Base-by-base conservation (phyloP, 2,797 vertebrate species). In the Meda fulgida region DNA sequence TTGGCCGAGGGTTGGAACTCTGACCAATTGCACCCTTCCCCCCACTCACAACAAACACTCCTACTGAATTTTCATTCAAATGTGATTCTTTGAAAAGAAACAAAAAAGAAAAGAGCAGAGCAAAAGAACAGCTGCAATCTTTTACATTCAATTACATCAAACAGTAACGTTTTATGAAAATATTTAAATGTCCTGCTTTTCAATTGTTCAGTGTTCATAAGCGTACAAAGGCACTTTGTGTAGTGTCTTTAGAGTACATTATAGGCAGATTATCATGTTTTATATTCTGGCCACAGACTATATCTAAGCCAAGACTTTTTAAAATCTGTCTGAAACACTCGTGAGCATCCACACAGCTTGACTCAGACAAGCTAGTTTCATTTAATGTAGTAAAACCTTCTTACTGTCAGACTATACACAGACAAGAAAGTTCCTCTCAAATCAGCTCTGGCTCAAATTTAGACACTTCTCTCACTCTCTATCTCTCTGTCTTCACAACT, bases 51-150 rank as follows among this genome's bases (percentile, higher is more conserved):
- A 94, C 94, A 93, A 94, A 94, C 93, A 94, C 89, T 72, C 91
- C 90, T 90, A 92, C 93, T 89, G 90, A 90, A 91, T 94, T 95
- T 94, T 95, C 93, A 95, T 96, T 96, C 94, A 96, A 95, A 96
- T 94, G 89, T 91, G 93, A 93, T 93, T 92, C 91, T 95, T 93
- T 94, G 93, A 94, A 95, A 94, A 90, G 90, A 90, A 90, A 85
- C 85, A 85, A 92, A 78, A 87, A 81, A 76, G 31, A 82, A 75
- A 84, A 67, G 78, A 40, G 73, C 38, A 84, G 43, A 77, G 77
- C 43, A 65, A 71, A 70, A 82, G 80, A 92, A 94, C 93, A 94
- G 94, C 93, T 95, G 94, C 93, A 95, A 93, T 93, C 83, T 92
- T 93, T 93, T 92, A 92, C 90, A 89, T 86, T 86, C 84, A 91